These are phyloP conservation scores for Platysternon megacephalum DNA, from an alignment of 2,113 vertebrate species.

Conservation along the genomic window DNA sequence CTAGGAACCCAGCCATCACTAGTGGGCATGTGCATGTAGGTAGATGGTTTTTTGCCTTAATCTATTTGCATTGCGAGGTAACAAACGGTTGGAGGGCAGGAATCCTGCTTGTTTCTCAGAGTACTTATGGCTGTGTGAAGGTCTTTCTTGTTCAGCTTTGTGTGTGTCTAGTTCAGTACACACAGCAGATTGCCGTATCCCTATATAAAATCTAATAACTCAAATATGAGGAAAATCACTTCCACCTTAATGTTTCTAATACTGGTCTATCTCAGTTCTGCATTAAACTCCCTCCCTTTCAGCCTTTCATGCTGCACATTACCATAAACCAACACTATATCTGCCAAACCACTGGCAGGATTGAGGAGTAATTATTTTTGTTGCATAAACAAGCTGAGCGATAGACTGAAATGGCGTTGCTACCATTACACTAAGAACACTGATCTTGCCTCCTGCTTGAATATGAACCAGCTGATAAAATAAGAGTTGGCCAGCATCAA, in stretches of 20 bases:
- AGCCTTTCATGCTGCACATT: background rate
- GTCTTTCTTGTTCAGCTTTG: background rate
- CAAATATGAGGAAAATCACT: background rate
- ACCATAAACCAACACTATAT: background rate
- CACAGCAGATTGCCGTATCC: background rate
- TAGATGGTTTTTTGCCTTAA: background rate
- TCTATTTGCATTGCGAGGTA: background rate
- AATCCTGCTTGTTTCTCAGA: background rate
- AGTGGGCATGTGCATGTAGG: background rate
- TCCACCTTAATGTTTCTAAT: background rate
- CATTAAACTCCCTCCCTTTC: background rate
- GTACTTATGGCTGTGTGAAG: background rate
- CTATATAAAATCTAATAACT: background rate
- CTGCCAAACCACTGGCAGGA: background rate
- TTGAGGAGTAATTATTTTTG: background rate
- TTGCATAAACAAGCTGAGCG: background rate
- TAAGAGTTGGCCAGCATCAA: background rate
- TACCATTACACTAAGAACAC: fast-evolving
- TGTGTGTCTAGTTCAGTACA: background rate
- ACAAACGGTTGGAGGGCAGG: background rate
- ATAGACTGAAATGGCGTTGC: background rate
- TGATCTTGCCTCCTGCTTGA: background rate
- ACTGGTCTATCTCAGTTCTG: background rate
- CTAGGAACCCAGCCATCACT: background rate
- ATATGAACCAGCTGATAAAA: background rate